Conservation (phyloP, 2,888 invertebrate genomes). For the Chorisops tibialis region DNA sequence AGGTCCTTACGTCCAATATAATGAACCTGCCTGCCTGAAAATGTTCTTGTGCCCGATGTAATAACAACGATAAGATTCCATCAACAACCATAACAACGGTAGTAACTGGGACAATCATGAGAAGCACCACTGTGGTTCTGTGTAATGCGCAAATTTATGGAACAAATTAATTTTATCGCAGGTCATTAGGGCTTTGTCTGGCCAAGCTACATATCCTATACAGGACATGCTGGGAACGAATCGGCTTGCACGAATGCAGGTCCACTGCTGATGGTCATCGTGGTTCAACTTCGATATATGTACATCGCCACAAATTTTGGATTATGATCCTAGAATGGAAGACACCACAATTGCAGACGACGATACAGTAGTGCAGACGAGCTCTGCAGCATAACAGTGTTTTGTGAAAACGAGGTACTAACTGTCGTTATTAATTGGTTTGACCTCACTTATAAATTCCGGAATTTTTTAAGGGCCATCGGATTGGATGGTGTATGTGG, state of each 20-base stretch:
- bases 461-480: background rate
- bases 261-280: background rate
- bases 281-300: background rate
- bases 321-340: background rate
- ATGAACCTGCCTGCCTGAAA: too few relatives aligned
- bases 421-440: conserved; percentile 2
- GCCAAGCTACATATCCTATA: background rate
- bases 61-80: conserved; percentile 21
- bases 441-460: background rate
- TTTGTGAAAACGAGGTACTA: conserved; percentile 14
- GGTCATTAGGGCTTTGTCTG: conserved; percentile 26
- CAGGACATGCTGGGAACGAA: background rate
- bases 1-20: too few relatives aligned
- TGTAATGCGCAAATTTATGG: conserved; percentile 24
- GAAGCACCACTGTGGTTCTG: too few relatives aligned
- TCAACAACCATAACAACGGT: conserved; percentile 22
- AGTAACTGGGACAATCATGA: conserved; percentile 1
- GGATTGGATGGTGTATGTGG: background rate
- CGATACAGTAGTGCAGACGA: background rate
- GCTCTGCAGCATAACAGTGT: background rate
- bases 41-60: too few relatives aligned
- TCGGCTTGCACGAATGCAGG: background rate
- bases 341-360: conserved; percentile 6
- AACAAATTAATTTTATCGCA: conserved; percentile 25
- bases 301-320: conserved; percentile 1